Base-by-base conservation (phyloP, 2,888 invertebrate species). In the Rhagium mordax region DNA sequence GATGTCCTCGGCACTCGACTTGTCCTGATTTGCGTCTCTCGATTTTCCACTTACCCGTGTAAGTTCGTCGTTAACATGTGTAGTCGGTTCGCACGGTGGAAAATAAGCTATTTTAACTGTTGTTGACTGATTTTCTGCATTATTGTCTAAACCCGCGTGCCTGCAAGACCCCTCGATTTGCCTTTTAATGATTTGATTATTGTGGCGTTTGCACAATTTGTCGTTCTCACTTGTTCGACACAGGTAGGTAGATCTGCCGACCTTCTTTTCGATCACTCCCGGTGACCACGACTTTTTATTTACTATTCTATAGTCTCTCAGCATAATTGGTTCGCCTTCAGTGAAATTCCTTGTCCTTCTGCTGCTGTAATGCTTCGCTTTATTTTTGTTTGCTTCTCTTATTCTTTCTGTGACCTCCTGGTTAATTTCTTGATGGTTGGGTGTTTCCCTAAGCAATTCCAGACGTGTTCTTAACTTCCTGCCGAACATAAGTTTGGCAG, bases 401-500 rank as follows among this genome's bases (percentile, higher is more conserved):
- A 10, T 18, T 18, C 4, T 3, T 60, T 13, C 10, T 15, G 3
- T 60, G 27, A 60, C 41, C 10, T 60, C 16, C 15, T 49, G 15
- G n/a, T n/a, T n/a, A n/a, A n/a, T n/a, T 6, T 51, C 18, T 70
- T 27, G 8, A 13, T n/a, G n/a, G 6, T 18, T 47, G 8, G 13
- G 49, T 2, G 18, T 47, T 47, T 20, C 29, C n/a, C n/a, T 69
- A 15, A 73, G 27, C 41, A 73, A 49, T 24, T 59, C 51, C 10
- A 70, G 51, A 20, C 65, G 57, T n/a, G 55, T 64, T 55, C 73
- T 27, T n/a, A 73, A 18, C 13, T 57, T 64, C 41, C 69, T 53
- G 60, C 74, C 69, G 15, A 71, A 65, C 47, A 71, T 21, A 13
- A 72, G 33, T 49, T 72, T 68, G 60, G 74, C 55, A 10, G 74